Evolutionary conservation across 2,888 invertebrate genomes (phyloP).

Genomic region (Priapulus caudatus): DNA sequence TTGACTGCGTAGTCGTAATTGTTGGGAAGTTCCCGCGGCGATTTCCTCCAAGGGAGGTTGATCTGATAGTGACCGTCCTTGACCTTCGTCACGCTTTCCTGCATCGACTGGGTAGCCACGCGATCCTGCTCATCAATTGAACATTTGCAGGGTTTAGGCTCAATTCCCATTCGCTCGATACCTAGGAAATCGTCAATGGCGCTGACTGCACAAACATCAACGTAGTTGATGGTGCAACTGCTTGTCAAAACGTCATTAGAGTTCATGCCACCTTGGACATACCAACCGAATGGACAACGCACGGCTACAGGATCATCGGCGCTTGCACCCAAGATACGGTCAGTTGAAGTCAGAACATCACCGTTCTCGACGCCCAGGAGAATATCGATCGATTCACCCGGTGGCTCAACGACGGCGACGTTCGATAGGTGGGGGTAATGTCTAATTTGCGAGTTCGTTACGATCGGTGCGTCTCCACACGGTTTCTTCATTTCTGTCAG

Average conservation of each 20-base stretch:
- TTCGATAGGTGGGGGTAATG: too few species aligned
- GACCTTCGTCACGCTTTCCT: constrained; percentile 7
- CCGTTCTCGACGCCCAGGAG: too few species aligned
- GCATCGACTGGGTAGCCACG: constrained; percentile 8
- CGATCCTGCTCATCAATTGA: constrained; percentile 2
- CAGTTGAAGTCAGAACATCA: too few species aligned
- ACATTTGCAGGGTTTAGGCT: constrained; percentile 11
- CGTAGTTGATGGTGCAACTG: background rate
- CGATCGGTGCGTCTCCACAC: too few species aligned
- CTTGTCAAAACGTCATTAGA: too few species aligned
- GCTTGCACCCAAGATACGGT: too few species aligned
- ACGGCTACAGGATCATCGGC: too few species aligned
- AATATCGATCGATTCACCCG: too few species aligned
- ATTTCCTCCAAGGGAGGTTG: constrained; percentile 10
- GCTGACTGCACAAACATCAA: constrained; percentile 4
- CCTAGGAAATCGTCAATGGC: constrained; percentile 13
- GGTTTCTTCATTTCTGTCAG: too few species aligned
- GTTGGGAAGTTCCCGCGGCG: constrained; percentile 8
- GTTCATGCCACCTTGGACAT: constrained; percentile 11
- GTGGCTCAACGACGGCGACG: too few species aligned
- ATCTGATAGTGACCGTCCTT: constrained; percentile 9
- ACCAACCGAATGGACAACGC: too few species aligned
- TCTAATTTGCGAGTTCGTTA: too few species aligned
- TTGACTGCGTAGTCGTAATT: constrained; percentile 11
- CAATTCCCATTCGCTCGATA: constrained; percentile 6